Evolutionary conservation across 2,113 vertebrate genomes (phyloP), one percentile per base, ranked within the genome.

Genomic region (Hyperoodon ampullatus): DNA sequence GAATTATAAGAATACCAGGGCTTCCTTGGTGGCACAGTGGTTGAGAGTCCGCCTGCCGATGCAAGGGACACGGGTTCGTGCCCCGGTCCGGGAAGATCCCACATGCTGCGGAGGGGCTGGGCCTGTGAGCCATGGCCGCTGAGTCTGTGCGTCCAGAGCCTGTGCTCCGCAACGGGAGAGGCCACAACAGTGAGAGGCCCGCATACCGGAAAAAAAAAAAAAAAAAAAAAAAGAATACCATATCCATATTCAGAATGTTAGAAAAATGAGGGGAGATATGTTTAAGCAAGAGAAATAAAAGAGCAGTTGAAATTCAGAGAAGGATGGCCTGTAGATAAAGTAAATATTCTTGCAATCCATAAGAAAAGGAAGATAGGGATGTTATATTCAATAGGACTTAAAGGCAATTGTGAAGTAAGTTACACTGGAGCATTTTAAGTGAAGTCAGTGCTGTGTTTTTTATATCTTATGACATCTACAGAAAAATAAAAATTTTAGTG

Each of bases 401-500:
- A 87, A 97, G 50, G 15, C 39, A 80, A 91, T 89, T 75, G 42
- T 61, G 44, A 61, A 24, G 66, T 93, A 93, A 97, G 86, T 96
- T 89, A 88, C 19, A 93, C 30, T 68, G 28, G 24, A 95, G 1
- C 30, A 96, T 93, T 95, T 97, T 96, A 92, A 93, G 71, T 58
- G 30, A 94, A 95, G 16, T 15, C 53, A 94, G 42, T 65, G 47
- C 5, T 82, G 75, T 82, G 19, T 18, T 92, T 78, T 96, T 87
- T 94, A 93, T 72, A 91, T 83, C 55, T 96, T 82, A 65, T 97
- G 88, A 89, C 82, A 96, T 98, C 98, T 96, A 91, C 58, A 89
- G 95, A 96, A 98, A 97, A 97, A 96, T 96, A 97, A 97, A 97
- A 96, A 55, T 91, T 94, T 97, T 96, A 97, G 65, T 96, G 55